Percentiles rank a stretch among this genome's conserved stretches.
phyloP scores from a whole-genome alignment of 2,113 vertebrate genomes.

The Neogobius melanostomus region DNA sequence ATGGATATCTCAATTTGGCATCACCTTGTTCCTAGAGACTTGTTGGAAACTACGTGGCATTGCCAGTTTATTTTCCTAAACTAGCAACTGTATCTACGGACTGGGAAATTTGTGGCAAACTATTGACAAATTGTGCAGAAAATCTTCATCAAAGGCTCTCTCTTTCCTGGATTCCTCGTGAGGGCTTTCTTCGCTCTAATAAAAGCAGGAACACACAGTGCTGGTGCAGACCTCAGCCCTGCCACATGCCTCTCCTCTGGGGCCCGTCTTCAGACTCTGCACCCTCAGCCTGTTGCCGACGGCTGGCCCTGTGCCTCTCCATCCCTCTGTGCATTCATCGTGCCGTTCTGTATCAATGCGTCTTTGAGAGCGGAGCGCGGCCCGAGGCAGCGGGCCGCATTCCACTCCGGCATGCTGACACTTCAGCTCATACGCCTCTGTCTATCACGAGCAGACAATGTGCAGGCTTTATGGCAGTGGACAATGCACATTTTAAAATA shows the following conservation, averaged over 20 bases:
- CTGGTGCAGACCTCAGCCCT: slow-evolving; percentile 15
- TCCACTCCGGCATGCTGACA: slow-evolving; percentile 48
- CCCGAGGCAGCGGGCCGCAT: slow-evolving; percentile 34
- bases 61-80: background rate
- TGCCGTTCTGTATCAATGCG: slow-evolving; percentile 69
- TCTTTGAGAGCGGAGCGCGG: slow-evolving; percentile 65
- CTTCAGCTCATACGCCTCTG: slow-evolving; percentile 4
- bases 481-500: no score
- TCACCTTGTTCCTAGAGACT: background rate
- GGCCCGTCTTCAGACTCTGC: slow-evolving; percentile 12
- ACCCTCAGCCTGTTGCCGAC: slow-evolving; percentile 15
- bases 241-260: slow-evolving; percentile 43
- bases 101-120: background rate
- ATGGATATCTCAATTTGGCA: background rate
- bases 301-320: slow-evolving; percentile 55
- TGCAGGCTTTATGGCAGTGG: background rate
- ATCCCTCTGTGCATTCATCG: slow-evolving; percentile 71
- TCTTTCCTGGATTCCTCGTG: slow-evolving; percentile 26
- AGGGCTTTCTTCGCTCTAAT: slow-evolving; percentile 18
- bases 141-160: slow-evolving; percentile 27
- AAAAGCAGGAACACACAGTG: slow-evolving; percentile 10
- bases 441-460: background rate
- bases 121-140: background rate
- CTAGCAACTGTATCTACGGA: background rate
- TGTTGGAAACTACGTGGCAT: background rate